These are phyloP conservation scores for Hyposmocoma kahamanoa DNA, from an alignment of 1,140 invertebrate genomes.

Conservation along the genomic window DNA sequence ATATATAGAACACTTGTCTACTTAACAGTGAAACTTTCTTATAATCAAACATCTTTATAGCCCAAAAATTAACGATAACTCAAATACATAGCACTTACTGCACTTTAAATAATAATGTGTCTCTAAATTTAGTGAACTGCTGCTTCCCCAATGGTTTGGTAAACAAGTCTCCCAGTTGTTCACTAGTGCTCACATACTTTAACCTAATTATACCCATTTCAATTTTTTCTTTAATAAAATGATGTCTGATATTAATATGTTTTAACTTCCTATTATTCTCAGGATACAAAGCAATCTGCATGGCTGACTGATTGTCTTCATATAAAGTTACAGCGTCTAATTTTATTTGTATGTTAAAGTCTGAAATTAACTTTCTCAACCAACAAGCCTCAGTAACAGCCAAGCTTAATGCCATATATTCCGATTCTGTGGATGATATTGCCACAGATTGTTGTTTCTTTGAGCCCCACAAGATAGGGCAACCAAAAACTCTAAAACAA, in stretches of 20 bases:
- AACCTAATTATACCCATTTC: not conserved
- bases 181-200: not conserved
- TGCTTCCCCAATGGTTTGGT: no score
- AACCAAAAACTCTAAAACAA: constrained; percentile 23
- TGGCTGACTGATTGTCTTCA: not conserved
- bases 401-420: constrained; percentile 36
- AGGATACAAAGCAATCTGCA: not conserved
- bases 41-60: no score
- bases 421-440: constrained; percentile 38
- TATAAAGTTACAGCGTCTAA: not conserved
- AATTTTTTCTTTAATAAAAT: not conserved
- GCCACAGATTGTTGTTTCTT: constrained; percentile 39
- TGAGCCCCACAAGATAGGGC: constrained; percentile 32
- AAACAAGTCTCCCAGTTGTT: not conserved
- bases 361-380: constrained; percentile 12
- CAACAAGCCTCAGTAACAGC: constrained; percentile 16
- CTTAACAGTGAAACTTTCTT: no score
- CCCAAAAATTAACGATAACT: no score
- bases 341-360: not conserved
- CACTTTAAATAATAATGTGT: no score
- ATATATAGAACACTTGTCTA: no score
- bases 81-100: no score
- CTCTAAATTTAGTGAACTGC: no score
- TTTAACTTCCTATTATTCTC: not conserved
- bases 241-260: not conserved